phyloP scores from a whole-genome alignment of 2,888 invertebrate genomes.

The Pristionchus arcanus region DNA sequence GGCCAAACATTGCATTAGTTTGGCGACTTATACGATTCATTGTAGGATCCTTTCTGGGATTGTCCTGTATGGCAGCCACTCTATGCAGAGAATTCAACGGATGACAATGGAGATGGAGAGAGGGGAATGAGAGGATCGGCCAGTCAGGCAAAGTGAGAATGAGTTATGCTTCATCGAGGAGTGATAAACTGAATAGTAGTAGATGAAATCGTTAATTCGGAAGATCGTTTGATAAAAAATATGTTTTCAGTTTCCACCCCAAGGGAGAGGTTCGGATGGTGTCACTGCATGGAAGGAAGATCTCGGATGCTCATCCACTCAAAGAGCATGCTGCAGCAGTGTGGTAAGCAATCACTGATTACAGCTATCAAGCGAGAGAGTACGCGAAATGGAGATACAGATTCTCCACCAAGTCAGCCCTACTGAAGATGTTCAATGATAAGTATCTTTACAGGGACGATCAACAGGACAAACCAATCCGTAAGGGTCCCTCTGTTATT shows the following conservation, averaged over 20 bases:
- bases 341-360: neutral
- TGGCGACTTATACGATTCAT: neutral
- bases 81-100: conserved; percentile 4
- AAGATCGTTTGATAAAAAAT: neutral
- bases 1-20: neutral
- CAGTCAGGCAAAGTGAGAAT: conserved; percentile 25
- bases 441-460: neutral
- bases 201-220: neutral
- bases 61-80: conserved; percentile 26
- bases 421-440: neutral
- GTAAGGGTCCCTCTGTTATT: conserved; percentile 28
- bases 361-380: neutral
- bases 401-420: no score
- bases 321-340: neutral
- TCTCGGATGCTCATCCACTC: conserved; percentile 11
- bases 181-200: neutral
- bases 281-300: conserved; percentile 9
- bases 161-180: neutral
- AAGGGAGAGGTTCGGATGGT: conserved; percentile 37
- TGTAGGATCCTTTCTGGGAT: conserved; percentile 44
- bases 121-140: conserved; percentile 49
- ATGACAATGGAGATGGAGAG: conserved; percentile 54
- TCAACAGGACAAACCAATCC: neutral
- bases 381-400: no score
- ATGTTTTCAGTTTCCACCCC: conserved; percentile 1